These are phyloP conservation scores for Enteromius radiatus DNA, from an alignment of 2,797 vertebrate genomes.

Conservation along the genomic window DNA sequence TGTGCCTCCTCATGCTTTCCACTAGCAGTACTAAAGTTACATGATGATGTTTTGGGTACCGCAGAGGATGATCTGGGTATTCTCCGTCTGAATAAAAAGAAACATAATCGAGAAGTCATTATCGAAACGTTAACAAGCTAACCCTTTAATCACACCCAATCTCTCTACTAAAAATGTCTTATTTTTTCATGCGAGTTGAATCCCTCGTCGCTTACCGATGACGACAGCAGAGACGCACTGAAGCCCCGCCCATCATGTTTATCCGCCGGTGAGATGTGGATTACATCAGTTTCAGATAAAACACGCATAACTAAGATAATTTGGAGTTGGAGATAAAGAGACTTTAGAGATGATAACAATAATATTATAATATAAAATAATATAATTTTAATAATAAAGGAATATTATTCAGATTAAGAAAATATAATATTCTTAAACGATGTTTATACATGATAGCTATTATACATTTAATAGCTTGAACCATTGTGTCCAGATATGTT, in stretches of 20 bases:
- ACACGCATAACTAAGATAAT: not conserved
- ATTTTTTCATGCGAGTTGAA: not conserved
- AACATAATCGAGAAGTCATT: conserved; percentile 3
- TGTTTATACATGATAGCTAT: too few relatives aligned
- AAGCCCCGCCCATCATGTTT: conserved; percentile 25
- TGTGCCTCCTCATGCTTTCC: not conserved
- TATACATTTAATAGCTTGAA: not conserved
- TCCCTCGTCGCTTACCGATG: conserved; percentile 25
- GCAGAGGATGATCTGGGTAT: not conserved
- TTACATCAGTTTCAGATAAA: not conserved
- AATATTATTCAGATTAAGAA: too few relatives aligned
- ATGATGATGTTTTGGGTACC: not conserved
- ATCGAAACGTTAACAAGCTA: not conserved
- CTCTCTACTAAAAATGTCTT: not conserved
- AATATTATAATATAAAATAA: too few relatives aligned
- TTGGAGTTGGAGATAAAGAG: not conserved
- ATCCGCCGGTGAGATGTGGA: not conserved
- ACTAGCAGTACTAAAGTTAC: not conserved
- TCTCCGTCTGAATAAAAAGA: conserved; percentile 6
- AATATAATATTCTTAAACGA: not conserved
- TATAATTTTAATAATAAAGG: too few relatives aligned
- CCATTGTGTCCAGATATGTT: not conserved
- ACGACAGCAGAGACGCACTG: not conserved
- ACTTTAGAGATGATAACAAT: too few relatives aligned
- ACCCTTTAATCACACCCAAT: not conserved